Evolutionary conservation across 2,797 vertebrate genomes (phyloP).

Genomic region (Onychomys arenicola): DNA sequence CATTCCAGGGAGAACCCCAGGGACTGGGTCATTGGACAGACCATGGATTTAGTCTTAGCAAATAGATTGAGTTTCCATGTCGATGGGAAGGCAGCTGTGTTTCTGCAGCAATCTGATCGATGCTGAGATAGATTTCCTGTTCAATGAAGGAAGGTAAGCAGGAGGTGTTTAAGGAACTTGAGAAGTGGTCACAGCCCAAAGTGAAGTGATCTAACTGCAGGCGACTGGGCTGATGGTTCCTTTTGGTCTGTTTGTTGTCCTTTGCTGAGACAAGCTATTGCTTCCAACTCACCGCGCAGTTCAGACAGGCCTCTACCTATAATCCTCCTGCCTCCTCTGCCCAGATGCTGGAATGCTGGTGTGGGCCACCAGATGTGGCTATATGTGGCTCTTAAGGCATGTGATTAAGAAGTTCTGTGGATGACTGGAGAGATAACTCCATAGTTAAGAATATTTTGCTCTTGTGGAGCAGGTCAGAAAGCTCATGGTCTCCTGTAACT

Average conservation of each 20-base stretch:
- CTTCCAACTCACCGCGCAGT: background rate
- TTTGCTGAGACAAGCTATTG: background rate
- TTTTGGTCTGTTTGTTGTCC: background rate
- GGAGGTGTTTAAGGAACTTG: conserved; percentile 29
- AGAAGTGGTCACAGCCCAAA: conserved; percentile 2
- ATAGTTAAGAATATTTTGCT: background rate
- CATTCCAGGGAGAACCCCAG: background rate
- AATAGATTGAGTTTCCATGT: background rate
- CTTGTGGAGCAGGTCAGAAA: background rate
- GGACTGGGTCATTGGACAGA: background rate
- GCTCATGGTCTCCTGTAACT: background rate
- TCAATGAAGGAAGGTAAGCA: conserved; percentile 56
- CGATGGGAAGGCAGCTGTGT: background rate
- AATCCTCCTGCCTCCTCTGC: background rate
- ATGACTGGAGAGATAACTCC: background rate
- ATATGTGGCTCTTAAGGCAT: background rate
- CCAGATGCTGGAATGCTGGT: background rate
- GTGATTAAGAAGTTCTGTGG: background rate
- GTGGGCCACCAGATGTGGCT: too few relatives aligned
- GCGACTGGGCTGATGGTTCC: background rate
- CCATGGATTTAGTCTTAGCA: background rate
- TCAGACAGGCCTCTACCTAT: background rate
- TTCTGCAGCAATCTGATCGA: background rate
- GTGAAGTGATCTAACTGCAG: conserved; percentile 32
- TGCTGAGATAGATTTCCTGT: conserved; percentile 39